These are phyloP conservation scores for Mastomys coucha DNA, from an alignment of 2,113 vertebrate genomes.

Conservation along the genomic window DNA sequence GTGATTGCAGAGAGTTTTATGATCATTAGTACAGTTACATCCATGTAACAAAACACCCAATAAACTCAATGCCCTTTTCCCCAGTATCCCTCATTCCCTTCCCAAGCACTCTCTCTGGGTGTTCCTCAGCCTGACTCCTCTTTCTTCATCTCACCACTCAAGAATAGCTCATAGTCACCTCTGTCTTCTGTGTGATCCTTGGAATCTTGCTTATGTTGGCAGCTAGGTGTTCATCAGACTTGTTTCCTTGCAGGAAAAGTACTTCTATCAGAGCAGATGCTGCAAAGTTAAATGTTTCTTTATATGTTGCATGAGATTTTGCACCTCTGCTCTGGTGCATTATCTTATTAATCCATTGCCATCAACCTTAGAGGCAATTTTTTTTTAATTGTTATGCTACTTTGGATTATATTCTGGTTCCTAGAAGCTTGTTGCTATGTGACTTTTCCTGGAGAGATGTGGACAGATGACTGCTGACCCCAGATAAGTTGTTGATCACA, in stretches of 20 bases:
- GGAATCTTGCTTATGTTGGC: neutral
- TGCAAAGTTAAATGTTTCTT: conserved; percentile 16
- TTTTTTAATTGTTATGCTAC: neutral
- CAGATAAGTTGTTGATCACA: neutral
- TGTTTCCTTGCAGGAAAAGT: neutral
- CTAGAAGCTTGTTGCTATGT: neutral
- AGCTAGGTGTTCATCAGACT: neutral
- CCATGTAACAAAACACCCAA: neutral
- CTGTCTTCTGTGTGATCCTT: neutral
- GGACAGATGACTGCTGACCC: neutral
- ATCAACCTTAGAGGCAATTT: neutral
- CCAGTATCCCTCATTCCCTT: neutral
- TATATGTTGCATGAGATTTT: neutral
- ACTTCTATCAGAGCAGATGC: neutral
- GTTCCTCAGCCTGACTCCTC: neutral
- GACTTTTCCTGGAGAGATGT: neutral
- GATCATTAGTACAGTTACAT: neutral
- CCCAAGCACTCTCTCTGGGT: neutral
- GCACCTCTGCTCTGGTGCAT: neutral
- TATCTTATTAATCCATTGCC: neutral
- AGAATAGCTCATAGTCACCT: neutral
- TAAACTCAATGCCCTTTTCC: neutral
- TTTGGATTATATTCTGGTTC: neutral
- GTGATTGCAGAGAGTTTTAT: neutral
- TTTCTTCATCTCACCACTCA: neutral